Percentiles rank a stretch among this genome's conserved stretches.
Evolutionary conservation across 2,888 invertebrate genomes (phyloP).

Genomic region (Diadegma fenestrale): DNA sequence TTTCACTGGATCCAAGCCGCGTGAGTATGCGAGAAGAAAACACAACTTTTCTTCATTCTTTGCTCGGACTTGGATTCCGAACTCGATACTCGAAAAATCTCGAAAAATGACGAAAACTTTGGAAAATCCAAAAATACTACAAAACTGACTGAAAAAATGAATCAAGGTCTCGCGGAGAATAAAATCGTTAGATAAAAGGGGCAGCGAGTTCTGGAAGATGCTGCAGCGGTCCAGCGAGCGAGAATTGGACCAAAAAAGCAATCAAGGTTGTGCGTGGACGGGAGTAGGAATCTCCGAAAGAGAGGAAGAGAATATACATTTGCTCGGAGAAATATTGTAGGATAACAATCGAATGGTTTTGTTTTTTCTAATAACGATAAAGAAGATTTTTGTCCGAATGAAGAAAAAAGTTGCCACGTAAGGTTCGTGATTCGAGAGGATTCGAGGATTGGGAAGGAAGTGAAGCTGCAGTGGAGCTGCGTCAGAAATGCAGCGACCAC

Average conservation of each 20-base stretch:
- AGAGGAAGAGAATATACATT: background rate
- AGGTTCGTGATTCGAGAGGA: background rate
- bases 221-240: slow-evolving; percentile 44
- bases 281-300: background rate
- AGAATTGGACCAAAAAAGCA: slow-evolving; percentile 47
- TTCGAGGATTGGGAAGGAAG: background rate
- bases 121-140: background rate
- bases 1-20: slow-evolving; percentile 31
- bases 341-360: background rate
- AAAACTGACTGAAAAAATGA: background rate
- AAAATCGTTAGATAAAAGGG: slow-evolving; percentile 18
- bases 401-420: background rate
- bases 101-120: slow-evolving; percentile 2
- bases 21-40: background rate
- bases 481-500: background rate
- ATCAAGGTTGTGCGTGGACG: slow-evolving; percentile 36
- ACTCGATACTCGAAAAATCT: background rate
- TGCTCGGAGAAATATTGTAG: background rate
- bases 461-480: background rate
- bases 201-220: slow-evolving; percentile 8
- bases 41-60: background rate
- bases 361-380: background rate
- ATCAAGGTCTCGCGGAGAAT: slow-evolving; percentile 21
- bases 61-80: background rate
- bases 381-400: background rate